phyloP scores from a whole-genome alignment of 2,888 invertebrate species.

The Pollenia griseotomentosa region DNA sequence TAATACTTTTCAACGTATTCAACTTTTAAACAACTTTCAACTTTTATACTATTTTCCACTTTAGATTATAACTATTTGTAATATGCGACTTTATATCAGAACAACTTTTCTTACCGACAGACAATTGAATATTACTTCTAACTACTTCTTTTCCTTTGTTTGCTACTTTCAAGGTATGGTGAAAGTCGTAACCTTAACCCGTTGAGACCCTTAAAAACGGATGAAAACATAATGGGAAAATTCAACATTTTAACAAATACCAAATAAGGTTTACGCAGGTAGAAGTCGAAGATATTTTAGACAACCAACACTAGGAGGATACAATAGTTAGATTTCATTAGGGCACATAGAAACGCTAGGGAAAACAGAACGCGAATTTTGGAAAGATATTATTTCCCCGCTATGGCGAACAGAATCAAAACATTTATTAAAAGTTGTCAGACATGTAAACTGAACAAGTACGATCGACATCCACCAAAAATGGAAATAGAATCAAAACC shows the following conservation, averaged over 20 bases:
- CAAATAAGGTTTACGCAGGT: not conserved
- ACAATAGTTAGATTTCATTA: not conserved
- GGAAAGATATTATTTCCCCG: not conserved
- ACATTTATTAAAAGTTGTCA: not conserved
- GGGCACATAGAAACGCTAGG: conserved; percentile 2
- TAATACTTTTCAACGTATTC: no score
- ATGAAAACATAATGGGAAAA: no score
- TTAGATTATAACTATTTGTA: no score
- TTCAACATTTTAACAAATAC: not conserved
- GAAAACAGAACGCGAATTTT: not conserved
- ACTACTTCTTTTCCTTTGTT: no score
- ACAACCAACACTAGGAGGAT: not conserved
- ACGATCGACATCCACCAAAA: conserved; percentile 52
- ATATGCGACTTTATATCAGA: no score
- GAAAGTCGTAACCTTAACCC: no score
- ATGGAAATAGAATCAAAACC: conserved; percentile 38
- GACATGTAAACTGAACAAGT: conserved; percentile 26
- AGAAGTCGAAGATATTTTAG: not conserved
- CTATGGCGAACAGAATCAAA: not conserved
- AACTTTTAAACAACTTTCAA: no score
- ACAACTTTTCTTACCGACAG: no score
- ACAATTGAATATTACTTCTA: no score
- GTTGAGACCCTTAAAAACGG: not conserved
- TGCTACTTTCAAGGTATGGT: no score
- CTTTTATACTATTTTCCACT: no score